Evolutionary conservation across 2,888 invertebrate species (phyloP), one percentile per base, ranked within the genome.

Genomic region (Drosophila formosana): DNA sequence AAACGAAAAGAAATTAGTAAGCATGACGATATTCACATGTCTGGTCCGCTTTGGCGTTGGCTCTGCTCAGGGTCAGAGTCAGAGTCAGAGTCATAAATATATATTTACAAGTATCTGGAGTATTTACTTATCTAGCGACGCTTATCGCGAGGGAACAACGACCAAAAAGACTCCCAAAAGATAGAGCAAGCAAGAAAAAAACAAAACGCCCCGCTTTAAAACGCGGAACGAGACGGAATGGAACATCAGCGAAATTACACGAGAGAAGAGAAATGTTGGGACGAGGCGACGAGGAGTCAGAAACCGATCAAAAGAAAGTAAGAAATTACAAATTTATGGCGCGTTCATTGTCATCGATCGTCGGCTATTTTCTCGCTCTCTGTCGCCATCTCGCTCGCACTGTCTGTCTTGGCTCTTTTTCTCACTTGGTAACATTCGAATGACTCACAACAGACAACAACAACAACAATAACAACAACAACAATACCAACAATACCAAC

Each of bases 251-350:
- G 9, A 52, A 58, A 56, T 46, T 55, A 63, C 37, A 68, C 25
- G 13, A 51, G n/a, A 46, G 18, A 46, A 62, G n/a, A 68, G 49
- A 62, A 58, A 66, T 8, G 4, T 1, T 6, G 23, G 13, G 9
- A 11, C 23, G 43, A 37, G 2, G 50, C 26, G 47, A 32, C 13
- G 45, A 23, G 41, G 61, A 63, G 45, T 55, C 52, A 28, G 46
- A 66, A 65, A 53, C 61, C 41, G 52, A 70, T 73, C 66, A 66
- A 77, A 79, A 80, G 78, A 79, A 79, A 79, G 81, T 80, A 77
- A 80, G 74, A 79, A 80, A 79, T 77, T 77, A 81, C 71, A 77
- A 80, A 79, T 81, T 80, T 79, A 78, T 80, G 71, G 66, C 71
- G 66, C 78, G 68, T 64, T 74, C 74, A 80, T 80, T 79, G 81